A percentile compares a stretch with the other conserved stretches of the same genome.
These are phyloP conservation scores for Smithornis capensis DNA, from an alignment of 2,113 vertebrate species.

Conservation along the genomic window DNA sequence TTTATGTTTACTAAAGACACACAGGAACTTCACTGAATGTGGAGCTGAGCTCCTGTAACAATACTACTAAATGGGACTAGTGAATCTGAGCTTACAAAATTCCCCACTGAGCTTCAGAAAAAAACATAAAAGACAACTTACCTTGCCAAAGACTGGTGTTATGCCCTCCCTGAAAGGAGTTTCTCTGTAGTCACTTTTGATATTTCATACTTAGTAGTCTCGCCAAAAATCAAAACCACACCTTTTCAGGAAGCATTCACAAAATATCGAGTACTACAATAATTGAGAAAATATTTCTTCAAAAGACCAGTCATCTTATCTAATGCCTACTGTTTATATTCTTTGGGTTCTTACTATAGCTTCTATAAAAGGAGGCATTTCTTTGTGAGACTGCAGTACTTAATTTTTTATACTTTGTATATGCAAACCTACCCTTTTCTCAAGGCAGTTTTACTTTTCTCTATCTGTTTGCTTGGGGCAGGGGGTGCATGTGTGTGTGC, in stretches of 20 bases:
- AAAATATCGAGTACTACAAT: background rate
- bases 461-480: background rate
- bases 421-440: background rate
- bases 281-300: background rate
- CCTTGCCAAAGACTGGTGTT: background rate
- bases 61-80: background rate
- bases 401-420: background rate
- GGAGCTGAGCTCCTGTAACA: background rate
- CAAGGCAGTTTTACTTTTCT: background rate
- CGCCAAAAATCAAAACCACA: background rate
- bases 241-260: background rate
- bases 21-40: background rate
- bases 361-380: background rate
- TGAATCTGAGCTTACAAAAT: background rate
- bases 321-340: background rate
- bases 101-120: background rate
- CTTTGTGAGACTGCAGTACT: background rate
- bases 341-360: background rate
- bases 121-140: background rate
- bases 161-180: background rate
- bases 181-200: background rate
- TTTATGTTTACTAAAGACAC: background rate
- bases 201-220: background rate
- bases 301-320: background rate
- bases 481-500: accelerated